These are phyloP conservation scores for Calameuta pallipes DNA, from an alignment of 2,888 invertebrate genomes.

Conservation along the genomic window DNA sequence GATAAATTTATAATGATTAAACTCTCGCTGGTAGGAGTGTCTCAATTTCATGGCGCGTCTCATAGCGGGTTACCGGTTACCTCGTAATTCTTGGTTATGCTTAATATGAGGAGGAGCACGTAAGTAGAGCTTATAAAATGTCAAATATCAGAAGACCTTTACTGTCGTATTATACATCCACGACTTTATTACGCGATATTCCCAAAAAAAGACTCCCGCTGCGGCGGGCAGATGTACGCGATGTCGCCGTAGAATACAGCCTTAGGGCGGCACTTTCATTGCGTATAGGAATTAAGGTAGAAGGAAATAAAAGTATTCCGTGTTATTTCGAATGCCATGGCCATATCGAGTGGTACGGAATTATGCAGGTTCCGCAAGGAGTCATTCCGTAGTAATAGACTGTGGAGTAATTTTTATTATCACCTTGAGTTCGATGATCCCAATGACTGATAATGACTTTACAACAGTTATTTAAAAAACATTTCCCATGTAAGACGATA, in stretches of 20 bases:
- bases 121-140: constrained; percentile 58
- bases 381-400: not conserved
- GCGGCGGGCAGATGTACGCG: constrained; percentile 56
- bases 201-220: constrained; percentile 14
- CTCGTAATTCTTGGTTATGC: constrained; percentile 55
- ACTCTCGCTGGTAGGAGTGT: constrained; percentile 8
- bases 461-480: not conserved
- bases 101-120: constrained; percentile 57
- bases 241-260: constrained; percentile 37
- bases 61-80: not conserved
- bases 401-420: not conserved
- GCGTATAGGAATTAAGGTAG: constrained; percentile 2
- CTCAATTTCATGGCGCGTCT: constrained; percentile 31
- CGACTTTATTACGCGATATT: constrained; percentile 54
- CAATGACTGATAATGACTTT: not conserved
- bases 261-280: not conserved
- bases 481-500: not conserved
- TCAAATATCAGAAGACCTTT: constrained; percentile 60
- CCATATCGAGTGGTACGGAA: not conserved
- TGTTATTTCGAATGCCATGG: not conserved
- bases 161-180: constrained; percentile 58
- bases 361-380: not conserved
- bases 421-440: not conserved
- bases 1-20: not conserved
- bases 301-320: not conserved